Conservation (phyloP, 1,140 invertebrate species). For the Leptinotarsa lineolata region DNA sequence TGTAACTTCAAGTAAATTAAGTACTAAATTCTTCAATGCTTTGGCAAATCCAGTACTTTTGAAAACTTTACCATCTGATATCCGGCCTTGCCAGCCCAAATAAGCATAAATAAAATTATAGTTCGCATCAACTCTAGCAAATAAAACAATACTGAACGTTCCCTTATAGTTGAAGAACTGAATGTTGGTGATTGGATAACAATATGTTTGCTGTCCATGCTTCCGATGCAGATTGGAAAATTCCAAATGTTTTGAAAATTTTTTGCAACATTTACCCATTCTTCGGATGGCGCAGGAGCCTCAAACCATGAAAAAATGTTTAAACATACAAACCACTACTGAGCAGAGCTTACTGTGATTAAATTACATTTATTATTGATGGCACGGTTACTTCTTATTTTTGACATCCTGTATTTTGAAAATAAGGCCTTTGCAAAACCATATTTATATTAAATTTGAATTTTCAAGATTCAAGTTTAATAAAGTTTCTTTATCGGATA, state of each 20-base stretch:
- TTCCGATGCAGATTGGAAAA: too few species aligned
- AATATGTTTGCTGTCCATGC: slow-evolving; percentile 31
- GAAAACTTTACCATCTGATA: slow-evolving; percentile 54
- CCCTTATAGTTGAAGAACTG: slow-evolving; percentile 52
- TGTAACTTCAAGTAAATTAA: neutral
- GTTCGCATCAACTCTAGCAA: slow-evolving; percentile 58
- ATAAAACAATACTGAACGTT: slow-evolving; percentile 48
- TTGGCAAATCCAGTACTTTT: slow-evolving; percentile 38
- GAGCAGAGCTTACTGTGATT: neutral
- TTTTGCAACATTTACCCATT: neutral
- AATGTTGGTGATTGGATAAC: slow-evolving; percentile 43
- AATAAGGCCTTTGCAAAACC: too few species aligned
- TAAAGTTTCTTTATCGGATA: neutral
- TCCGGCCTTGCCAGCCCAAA: slow-evolving; percentile 54
- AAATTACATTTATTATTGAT: neutral
- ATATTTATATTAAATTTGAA: too few species aligned
- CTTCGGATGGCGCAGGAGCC: neutral
- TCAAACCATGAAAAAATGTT: neutral
- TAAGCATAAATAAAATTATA: slow-evolving; percentile 58
- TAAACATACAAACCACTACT: slow-evolving; percentile 2
- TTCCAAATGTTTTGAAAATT: too few species aligned
- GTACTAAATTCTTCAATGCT: neutral
- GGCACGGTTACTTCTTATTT: neutral
- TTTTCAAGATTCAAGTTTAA: too few species aligned
- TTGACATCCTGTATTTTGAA: too few species aligned